phyloP scores from a whole-genome alignment of 2,113 vertebrate species.

The Orycteropus afer region DNA sequence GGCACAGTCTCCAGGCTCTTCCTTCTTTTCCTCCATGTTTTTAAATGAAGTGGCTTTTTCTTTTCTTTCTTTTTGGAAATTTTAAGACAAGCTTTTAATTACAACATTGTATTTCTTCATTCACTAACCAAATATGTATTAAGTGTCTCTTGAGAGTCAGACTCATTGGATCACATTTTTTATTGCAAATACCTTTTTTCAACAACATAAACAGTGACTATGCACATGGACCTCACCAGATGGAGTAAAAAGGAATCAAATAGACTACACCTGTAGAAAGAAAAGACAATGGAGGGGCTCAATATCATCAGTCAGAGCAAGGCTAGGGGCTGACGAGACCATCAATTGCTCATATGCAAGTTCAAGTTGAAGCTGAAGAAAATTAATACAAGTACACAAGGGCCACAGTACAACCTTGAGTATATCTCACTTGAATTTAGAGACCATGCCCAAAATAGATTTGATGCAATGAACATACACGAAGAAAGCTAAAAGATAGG shows the following conservation, averaged over 20 bases:
- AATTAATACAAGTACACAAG: not conserved
- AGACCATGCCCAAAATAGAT: not conserved
- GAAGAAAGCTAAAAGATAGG: not conserved
- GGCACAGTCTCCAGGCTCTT: not conserved
- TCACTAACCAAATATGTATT: conserved; percentile 33
- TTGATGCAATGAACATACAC: not conserved
- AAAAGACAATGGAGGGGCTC: not conserved
- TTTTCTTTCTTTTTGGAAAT: no score
- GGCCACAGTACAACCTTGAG: not conserved
- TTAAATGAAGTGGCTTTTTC: conserved; percentile 13
- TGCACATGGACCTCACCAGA: not conserved
- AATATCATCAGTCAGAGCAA: not conserved
- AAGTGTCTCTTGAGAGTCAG: not conserved
- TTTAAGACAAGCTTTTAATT: conserved; percentile 32
- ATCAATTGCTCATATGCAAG: not conserved
- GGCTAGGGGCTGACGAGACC: not conserved
- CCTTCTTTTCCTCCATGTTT: not conserved
- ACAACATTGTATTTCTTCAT: conserved; percentile 26
- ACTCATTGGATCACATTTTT: conserved; percentile 41
- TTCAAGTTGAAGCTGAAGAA: not conserved
- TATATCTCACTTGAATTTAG: not conserved
- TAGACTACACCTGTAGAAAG: not conserved
- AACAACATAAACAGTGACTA: not conserved
- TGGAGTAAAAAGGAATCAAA: not conserved
- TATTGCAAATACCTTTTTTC: not conserved